Evolutionary conservation across 2,797 vertebrate genomes (phyloP).

Genomic region (Gymnodraco acuticeps): DNA sequence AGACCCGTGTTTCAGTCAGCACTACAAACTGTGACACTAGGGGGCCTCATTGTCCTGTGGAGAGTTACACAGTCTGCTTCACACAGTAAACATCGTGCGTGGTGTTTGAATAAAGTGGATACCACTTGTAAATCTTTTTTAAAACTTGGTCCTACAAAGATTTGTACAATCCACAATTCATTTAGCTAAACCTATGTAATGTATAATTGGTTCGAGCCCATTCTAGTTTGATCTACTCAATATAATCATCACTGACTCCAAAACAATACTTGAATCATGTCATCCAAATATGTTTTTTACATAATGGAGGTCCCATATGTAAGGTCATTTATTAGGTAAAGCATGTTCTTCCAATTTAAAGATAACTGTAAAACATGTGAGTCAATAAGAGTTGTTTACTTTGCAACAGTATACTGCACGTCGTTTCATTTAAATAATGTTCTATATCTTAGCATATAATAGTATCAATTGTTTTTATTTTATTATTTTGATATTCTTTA

Average conservation of each 20-base stretch:
- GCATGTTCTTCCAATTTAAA: not conserved
- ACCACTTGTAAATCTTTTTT: not conserved
- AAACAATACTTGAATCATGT: not conserved
- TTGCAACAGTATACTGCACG: too few relatives aligned
- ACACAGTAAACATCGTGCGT: not conserved
- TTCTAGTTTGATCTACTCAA: constrained; percentile 9
- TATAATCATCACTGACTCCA: not conserved
- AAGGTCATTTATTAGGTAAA: not conserved
- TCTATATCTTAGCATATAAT: too few relatives aligned
- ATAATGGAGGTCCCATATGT: not conserved
- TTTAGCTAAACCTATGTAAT: not conserved
- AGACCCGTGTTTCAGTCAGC: not conserved
- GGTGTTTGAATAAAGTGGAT: constrained; percentile 2
- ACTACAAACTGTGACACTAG: constrained; percentile 47
- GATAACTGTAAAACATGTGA: constrained; percentile 2
- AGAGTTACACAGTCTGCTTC: constrained; percentile 1
- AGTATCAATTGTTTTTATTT: too few relatives aligned
- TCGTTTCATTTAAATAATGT: too few relatives aligned
- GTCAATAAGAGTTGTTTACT: too few relatives aligned
- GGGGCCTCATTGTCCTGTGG: constrained; percentile 39
- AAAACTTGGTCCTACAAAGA: not conserved
- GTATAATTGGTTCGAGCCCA: constrained; percentile 3
- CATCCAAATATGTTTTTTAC: not conserved
- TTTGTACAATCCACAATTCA: not conserved
- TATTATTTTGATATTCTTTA: too few relatives aligned